These are phyloP conservation scores for Brachyrhaphis roseni DNA, from an alignment of 2,797 vertebrate species.

Conservation along the genomic window DNA sequence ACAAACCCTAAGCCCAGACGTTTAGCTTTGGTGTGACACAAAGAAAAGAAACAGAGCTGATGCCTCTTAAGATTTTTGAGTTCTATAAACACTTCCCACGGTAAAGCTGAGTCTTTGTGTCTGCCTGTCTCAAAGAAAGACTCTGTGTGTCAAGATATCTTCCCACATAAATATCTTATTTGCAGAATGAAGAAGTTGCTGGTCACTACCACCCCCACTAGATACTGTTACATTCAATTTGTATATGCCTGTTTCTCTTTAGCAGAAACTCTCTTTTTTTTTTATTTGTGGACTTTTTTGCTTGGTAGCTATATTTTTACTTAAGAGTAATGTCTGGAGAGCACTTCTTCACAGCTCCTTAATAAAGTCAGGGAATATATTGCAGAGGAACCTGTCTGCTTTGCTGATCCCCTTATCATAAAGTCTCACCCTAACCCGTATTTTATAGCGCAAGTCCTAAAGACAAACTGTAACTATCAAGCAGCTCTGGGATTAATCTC, in stretches of 20 bases:
- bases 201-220: slow-evolving; percentile 28
- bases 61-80: slow-evolving; percentile 39
- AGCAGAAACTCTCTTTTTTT: slow-evolving; percentile 7
- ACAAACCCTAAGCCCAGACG: slow-evolving; percentile 13
- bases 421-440: not conserved
- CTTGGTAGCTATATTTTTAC: not conserved
- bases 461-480: not conserved
- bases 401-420: not conserved
- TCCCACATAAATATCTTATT: slow-evolving; percentile 50
- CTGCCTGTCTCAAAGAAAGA: slow-evolving; percentile 34
- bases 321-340: not conserved
- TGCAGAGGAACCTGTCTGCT: not conserved
- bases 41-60: slow-evolving; percentile 46
- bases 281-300: not conserved
- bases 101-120: slow-evolving; percentile 35
- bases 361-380: not conserved
- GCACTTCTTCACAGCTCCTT: not conserved
- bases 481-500: not conserved
- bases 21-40: slow-evolving; percentile 13
- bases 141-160: slow-evolving; percentile 47
- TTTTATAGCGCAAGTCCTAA: not conserved
- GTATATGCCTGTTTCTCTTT: slow-evolving; percentile 47
- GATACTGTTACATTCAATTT: slow-evolving; percentile 48
- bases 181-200: slow-evolving; percentile 36
- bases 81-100: slow-evolving; percentile 44